These are phyloP conservation scores for Nothocercus julius DNA, from an alignment of 2,113 vertebrate genomes.

Conservation along the genomic window DNA sequence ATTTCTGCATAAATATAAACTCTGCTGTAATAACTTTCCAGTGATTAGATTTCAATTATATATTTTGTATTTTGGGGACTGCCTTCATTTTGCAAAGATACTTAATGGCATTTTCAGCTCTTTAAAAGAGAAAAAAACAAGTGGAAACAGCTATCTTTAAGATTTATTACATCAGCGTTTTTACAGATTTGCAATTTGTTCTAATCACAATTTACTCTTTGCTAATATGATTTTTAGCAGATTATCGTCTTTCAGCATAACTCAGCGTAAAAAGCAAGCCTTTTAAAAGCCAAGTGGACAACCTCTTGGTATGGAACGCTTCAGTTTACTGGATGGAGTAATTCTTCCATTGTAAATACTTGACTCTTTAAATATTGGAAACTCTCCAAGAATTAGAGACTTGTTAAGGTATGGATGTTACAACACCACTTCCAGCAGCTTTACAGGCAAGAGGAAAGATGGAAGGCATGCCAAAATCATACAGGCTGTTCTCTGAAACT, in stretches of 20 bases:
- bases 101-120: neutral
- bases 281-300: neutral
- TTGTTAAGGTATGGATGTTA: constrained; percentile 35
- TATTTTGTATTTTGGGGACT: neutral
- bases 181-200: neutral
- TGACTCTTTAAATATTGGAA: constrained; percentile 52
- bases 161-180: neutral
- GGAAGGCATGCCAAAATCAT: constrained; percentile 32
- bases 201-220: neutral
- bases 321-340: neutral
- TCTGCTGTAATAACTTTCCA: neutral
- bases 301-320: neutral
- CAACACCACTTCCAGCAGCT: constrained; percentile 30
- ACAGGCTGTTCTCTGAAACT: neutral
- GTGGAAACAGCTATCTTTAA: neutral
- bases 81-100: neutral
- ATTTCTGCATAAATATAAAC: neutral
- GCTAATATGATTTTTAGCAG: neutral
- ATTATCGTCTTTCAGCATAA: neutral
- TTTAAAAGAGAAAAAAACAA: neutral
- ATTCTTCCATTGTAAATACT: constrained; percentile 41
- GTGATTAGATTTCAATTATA: neutral
- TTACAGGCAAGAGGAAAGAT: neutral
- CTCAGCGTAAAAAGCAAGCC: neutral
- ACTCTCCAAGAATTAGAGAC: constrained; percentile 40